Base-by-base conservation (phyloP, 2,888 invertebrate species). In the Theodoxus fluviatilis region DNA sequence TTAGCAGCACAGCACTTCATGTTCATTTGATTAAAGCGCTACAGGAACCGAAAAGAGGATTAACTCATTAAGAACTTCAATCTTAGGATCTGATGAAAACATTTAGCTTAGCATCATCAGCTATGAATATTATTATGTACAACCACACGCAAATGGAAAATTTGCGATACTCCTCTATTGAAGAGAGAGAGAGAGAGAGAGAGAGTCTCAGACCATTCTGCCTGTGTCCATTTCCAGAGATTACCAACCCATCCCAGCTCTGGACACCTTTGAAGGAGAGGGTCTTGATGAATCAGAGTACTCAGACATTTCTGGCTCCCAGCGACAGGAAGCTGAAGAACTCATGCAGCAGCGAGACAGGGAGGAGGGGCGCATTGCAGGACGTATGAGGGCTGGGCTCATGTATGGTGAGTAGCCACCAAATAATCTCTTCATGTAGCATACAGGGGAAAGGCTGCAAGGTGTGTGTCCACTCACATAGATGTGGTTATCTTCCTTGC, bases 191-290 rank as follows among this genome's bases (percentile, higher is more conserved):
- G n/a, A n/a, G n/a, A n/a, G n/a, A n/a, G n/a, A n/a, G n/a, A n/a
- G n/a, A n/a, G n/a, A n/a, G n/a, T n/a, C n/a, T n/a, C n/a, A n/a
- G n/a, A n/a, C n/a, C n/a, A n/a, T n/a, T n/a, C n/a, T n/a, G n/a
- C n/a, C n/a, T n/a, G n/a, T n/a, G n/a, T n/a, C n/a, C n/a, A n/a
- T 69, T 73, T 70, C 2, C 84, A 96, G 95, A 76, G 99, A 99
- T 89, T 99, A 99, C 88, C 96, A 96, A 2, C 92, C 94, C 1
- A 96, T 98, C 92, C 95, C 98, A 47, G 96, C 93, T 43, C 88
- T 99, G 83, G 99, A 99, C 89, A 91, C 92, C 35, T 99, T 98
- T 84, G 98, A 98, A 86, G 90, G 91, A 0, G 92, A 93, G 73
- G 91, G 92, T 76, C 86, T 98, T 78, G 98, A 98, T 84, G 95